Evolutionary conservation across 2,888 invertebrate species (phyloP), one percentile per base, ranked within the genome.

Genomic region (Anticlea derivata): DNA sequence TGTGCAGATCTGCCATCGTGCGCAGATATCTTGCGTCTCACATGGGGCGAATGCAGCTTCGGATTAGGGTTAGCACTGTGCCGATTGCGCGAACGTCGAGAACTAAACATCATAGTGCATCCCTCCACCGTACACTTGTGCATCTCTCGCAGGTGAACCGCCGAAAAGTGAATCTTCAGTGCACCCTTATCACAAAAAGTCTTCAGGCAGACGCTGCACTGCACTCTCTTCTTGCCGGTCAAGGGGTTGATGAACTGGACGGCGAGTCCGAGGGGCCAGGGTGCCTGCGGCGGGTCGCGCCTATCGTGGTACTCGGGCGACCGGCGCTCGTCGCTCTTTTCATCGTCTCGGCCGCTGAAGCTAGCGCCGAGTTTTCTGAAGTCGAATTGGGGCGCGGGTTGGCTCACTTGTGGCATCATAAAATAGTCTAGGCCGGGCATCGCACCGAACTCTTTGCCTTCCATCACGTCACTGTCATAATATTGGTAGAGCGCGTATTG

Each of bases 101-200:
- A 98, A 86, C 98, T 98, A 87, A 99, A 99, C 95, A 98, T 97
- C 97, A 98, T 98, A 70, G 96, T 98, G 88, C 99, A 99, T 27
- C 98, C 98, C 75, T 97, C 97, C 37, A 99, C 98, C 8, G 99
- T 98, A 87, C 99, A 99, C 90, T 97, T 97, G 91, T 99, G 99
- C 99, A 99, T 99, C 91, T 99, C 99, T 43, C 98, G 94, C 68
- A 99, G 89, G 81, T 99, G 99, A 56, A 99, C 99, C 11, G 99
- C 99, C 52, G 98, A 98, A 84, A 98, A 99, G 83, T 99, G 99
- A 45, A 99, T 99, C 92, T 99, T 99, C 45, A 99, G 92, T 31
- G 99, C 99, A 59, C 99, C 99, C 89, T 99, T 99, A 90, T 99
- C 99, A 93, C 99, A 99, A 89, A 99, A 99, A 51, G 98, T 98